Conservation (phyloP, 2,113 vertebrate species). For the Rousettus leschenaultii region DNA sequence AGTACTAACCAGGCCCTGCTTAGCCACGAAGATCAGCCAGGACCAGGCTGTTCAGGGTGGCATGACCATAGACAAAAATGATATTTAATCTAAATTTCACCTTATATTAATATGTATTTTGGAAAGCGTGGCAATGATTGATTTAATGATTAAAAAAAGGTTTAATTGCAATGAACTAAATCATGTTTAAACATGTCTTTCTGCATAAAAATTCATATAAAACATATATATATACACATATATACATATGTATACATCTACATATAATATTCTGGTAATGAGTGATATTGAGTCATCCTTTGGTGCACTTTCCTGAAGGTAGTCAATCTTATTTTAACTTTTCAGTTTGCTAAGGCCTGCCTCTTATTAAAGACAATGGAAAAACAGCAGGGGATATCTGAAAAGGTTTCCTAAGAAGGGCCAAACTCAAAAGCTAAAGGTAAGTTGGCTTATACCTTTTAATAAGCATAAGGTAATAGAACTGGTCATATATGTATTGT, state of each 20-base stretch:
- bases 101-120: background rate
- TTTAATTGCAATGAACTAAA: background rate
- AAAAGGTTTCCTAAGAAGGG: background rate
- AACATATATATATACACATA: background rate
- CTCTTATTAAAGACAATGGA: background rate
- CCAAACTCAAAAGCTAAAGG: background rate
- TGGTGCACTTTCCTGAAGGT: background rate
- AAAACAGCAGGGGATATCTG: background rate
- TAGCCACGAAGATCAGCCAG: too few relatives aligned
- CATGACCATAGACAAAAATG: constrained; percentile 5
- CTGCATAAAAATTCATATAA: background rate
- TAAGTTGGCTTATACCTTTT: background rate
- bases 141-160: background rate
- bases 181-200: background rate
- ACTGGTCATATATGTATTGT: background rate
- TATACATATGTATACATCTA: too few relatives aligned
- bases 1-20: too few relatives aligned
- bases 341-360: background rate
- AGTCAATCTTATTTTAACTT: background rate
- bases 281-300: background rate
- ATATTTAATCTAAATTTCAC: background rate
- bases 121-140: background rate
- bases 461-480: background rate
- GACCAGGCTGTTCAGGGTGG: too few relatives aligned
- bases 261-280: background rate